Percentiles rank a stretch among this genome's conserved stretches.
Conservation (phyloP, 2,113 vertebrate species). For the Psammodynastes pulverulentus region DNA sequence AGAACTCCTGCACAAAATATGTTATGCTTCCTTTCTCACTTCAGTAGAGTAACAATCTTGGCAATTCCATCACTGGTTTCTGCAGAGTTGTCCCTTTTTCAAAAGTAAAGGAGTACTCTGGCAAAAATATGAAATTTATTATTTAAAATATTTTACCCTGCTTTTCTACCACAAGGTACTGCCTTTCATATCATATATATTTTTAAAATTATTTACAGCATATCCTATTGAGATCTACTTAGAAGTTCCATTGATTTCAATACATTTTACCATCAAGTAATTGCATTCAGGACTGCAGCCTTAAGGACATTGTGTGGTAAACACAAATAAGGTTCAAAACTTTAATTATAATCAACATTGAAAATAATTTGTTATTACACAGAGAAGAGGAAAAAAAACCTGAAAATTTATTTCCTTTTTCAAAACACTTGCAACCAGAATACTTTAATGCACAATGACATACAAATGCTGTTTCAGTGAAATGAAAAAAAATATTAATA, state of each 20-base stretch:
- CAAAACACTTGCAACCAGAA: constrained; percentile 55
- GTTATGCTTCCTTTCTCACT: constrained; percentile 4
- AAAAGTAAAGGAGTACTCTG: background rate
- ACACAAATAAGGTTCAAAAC: constrained; percentile 37
- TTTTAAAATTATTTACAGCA: background rate
- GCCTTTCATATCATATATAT: constrained; percentile 31
- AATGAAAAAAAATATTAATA: constrained; percentile 42
- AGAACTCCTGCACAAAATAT: background rate
- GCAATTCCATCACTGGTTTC: background rate
- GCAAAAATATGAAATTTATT: constrained; percentile 2
- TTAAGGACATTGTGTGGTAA: constrained; percentile 37
- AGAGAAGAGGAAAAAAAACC: constrained; percentile 31
- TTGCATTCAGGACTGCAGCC: background rate
- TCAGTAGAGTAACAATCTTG: background rate
- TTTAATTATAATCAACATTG: constrained; percentile 16
- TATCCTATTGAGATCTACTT: background rate
- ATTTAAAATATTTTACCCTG: background rate
- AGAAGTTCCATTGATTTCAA: background rate
- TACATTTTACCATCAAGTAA: background rate
- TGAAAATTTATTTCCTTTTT: constrained; percentile 56
- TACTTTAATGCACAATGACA: constrained; percentile 36
- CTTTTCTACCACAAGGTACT: background rate
- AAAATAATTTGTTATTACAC: constrained; percentile 30
- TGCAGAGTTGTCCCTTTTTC: background rate
- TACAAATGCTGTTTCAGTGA: constrained; percentile 53